Conservation (phyloP, 2,888 invertebrate species). For the Pseudeuparius sepicola region DNA sequence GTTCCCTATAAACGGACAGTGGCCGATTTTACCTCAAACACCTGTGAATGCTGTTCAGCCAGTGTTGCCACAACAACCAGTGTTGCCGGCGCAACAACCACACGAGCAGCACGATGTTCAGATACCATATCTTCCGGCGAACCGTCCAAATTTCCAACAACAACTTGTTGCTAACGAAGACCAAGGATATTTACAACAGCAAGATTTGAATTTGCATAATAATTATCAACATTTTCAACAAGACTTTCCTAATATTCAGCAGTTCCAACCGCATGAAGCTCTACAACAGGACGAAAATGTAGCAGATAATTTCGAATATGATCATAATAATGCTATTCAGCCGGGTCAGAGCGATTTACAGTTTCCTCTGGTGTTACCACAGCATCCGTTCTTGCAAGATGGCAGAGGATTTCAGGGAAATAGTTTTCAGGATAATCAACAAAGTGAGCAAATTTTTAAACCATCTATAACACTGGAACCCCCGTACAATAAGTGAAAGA, state of each 20-base stretch:
- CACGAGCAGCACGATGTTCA: background rate
- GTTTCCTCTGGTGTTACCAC: slow-evolving; percentile 32
- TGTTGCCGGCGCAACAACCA: slow-evolving; percentile 11
- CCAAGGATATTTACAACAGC: slow-evolving; percentile 9
- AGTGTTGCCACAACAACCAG: slow-evolving; percentile 11
- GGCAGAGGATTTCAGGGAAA: slow-evolving; percentile 20
- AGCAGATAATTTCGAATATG: no score
- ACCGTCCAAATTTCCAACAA: slow-evolving; percentile 20
- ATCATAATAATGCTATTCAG: slow-evolving; percentile 26
- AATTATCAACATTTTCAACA: slow-evolving; percentile 10
- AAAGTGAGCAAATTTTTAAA: slow-evolving; percentile 20
- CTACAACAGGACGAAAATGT: slow-evolving; percentile 16
- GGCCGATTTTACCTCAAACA: slow-evolving; percentile 19
- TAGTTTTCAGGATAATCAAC: slow-evolving; percentile 14
- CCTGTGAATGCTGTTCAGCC: background rate
- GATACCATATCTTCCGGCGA: background rate
- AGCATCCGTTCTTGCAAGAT: slow-evolving; percentile 28
- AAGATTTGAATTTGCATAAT: slow-evolving; percentile 10
- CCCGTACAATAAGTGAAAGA: slow-evolving; percentile 25
- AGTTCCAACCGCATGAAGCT: slow-evolving; percentile 7
- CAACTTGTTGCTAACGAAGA: slow-evolving; percentile 21
- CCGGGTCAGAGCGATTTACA: slow-evolving; percentile 34
- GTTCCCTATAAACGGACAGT: slow-evolving; percentile 17
- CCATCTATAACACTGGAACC: slow-evolving; percentile 29
- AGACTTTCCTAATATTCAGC: slow-evolving; percentile 17